These are phyloP conservation scores for Macrosoma leucophasiata DNA, from an alignment of 2,888 invertebrate genomes.

Conservation along the genomic window DNA sequence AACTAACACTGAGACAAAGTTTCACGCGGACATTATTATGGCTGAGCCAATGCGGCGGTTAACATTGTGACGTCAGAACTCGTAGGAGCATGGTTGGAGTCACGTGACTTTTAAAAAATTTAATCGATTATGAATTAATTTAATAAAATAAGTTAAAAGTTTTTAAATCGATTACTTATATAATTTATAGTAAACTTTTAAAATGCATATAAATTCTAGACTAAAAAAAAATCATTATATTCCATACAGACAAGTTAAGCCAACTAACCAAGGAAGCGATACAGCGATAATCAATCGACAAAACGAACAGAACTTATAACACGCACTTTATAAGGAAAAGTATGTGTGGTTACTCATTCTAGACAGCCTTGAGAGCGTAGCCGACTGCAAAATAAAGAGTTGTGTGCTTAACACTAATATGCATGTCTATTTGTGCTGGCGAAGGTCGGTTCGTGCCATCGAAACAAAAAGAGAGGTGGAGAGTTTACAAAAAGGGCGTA, in stretches of 20 bases:
- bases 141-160: no score
- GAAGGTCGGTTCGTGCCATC: conserved; percentile 22
- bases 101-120: no score
- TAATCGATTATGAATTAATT: no score
- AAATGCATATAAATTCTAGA: conserved; percentile 13
- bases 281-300: no score
- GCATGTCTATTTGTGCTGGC: conserved; percentile 13
- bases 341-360: conserved; percentile 28
- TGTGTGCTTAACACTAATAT: conserved; percentile 14
- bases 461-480: conserved; percentile 13
- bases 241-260: conserved; percentile 1
- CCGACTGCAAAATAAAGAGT: conserved; percentile 18
- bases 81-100: no score
- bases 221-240: conserved; percentile 2
- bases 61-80: no score
- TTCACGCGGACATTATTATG: no score
- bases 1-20: no score
- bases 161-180: conserved; percentile 2
- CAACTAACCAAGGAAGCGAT: conserved; percentile 13
- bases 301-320: conserved; percentile 15
- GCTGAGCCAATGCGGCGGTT: no score
- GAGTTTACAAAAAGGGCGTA: no score
- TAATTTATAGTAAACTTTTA: conserved; percentile 12
- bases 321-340: conserved; percentile 29
- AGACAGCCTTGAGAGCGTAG: conserved; percentile 27